These are phyloP conservation scores for Lampropteryx suffumata DNA, from an alignment of 2,888 invertebrate genomes.

Conservation along the genomic window DNA sequence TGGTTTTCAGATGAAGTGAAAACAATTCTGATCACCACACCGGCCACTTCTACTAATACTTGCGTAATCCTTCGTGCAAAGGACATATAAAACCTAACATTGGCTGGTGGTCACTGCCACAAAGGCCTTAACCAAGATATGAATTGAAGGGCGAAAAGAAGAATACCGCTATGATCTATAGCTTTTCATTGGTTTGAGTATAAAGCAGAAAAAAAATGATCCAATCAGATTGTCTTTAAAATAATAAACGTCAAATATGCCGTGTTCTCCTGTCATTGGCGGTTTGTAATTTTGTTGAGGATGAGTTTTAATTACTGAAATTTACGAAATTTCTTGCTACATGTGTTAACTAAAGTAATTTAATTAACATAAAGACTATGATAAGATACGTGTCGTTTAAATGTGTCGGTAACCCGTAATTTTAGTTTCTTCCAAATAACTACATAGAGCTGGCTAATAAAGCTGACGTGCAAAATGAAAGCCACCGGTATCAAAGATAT, in stretches of 20 bases:
- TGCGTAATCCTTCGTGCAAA: no score
- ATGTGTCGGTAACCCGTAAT: conserved; percentile 31
- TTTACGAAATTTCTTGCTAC: conserved; percentile 30
- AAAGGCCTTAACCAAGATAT: no score
- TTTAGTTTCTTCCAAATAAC: conserved; percentile 13
- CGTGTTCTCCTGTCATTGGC: conserved; percentile 76
- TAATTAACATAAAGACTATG: conserved; percentile 39
- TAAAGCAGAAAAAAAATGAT: neutral
- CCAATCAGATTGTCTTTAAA: conserved; percentile 4
- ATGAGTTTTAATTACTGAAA: conserved; percentile 41
- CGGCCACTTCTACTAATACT: no score
- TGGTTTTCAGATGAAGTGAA: no score
- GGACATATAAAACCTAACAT: no score
- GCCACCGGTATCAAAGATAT: conserved; percentile 60
- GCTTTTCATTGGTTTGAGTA: neutral
- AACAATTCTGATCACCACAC: no score
- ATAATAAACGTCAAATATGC: conserved; percentile 34
- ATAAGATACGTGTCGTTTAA: conserved; percentile 38
- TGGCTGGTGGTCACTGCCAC: no score
- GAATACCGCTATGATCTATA: no score
- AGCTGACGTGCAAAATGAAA: conserved; percentile 50
- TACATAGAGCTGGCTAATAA: conserved; percentile 4
- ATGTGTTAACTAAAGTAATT: conserved; percentile 13
- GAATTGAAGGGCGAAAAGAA: no score
- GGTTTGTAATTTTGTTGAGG: conserved; percentile 38